These are phyloP conservation scores for Alectura lathami DNA, from an alignment of 2,113 vertebrate genomes.

Conservation along the genomic window DNA sequence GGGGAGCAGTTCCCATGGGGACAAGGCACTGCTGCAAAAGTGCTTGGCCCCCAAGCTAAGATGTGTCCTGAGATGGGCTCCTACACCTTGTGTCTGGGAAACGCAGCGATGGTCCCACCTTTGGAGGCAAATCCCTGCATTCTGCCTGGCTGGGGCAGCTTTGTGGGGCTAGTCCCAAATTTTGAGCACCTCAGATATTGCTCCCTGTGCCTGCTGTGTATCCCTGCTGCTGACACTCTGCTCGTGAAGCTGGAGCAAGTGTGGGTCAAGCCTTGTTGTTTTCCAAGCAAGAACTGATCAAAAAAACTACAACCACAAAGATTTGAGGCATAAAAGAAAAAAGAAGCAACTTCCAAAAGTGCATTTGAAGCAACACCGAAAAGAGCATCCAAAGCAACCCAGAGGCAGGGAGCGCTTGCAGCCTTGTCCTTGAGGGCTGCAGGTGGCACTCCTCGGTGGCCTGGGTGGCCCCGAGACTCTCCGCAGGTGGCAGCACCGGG, in stretches of 20 bases:
- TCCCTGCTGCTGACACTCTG: background rate
- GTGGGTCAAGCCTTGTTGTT: background rate
- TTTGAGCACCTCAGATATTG: background rate
- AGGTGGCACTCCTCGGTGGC: background rate
- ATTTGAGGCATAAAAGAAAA: background rate
- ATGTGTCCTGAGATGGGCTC: rapidly evolving
- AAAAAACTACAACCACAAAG: background rate
- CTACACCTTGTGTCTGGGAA: background rate
- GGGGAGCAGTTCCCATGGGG: rapidly evolving
- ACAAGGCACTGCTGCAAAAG: rapidly evolving
- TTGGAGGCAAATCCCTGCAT: background rate
- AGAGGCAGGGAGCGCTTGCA: background rate
- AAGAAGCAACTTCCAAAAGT: background rate
- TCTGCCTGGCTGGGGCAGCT: background rate
- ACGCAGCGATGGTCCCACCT: background rate
- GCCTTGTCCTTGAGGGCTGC: background rate
- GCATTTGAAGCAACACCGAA: background rate
- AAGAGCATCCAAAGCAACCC: background rate
- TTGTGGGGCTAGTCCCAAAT: background rate
- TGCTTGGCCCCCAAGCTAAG: rapidly evolving
- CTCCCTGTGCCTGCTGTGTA: rapidly evolving
- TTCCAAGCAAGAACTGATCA: background rate
- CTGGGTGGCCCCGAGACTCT: background rate
- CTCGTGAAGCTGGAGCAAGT: background rate
- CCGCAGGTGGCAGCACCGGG: background rate